phyloP scores from a whole-genome alignment of 2,113 vertebrate species.

The Caretta caretta region DNA sequence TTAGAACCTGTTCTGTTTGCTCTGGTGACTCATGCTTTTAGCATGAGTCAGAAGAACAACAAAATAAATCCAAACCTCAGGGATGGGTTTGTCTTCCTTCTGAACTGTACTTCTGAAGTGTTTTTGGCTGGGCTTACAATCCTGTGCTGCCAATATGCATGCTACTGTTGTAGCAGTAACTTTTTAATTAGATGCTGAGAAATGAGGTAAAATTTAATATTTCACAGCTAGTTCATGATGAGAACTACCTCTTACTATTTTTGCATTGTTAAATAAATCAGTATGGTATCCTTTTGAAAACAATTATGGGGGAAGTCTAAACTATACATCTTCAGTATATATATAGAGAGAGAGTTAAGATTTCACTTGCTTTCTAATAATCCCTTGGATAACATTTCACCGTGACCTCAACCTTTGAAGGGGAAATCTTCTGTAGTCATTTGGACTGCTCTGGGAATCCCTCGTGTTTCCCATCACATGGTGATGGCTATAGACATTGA shows the following conservation, averaged over 20 bases:
- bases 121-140: not conserved
- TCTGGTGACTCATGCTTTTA: not conserved
- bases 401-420: not conserved
- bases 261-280: not conserved
- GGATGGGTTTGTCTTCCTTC: not conserved
- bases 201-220: not conserved
- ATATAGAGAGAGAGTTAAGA: not conserved
- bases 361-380: not conserved
- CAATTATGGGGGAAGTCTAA: slow-evolving; percentile 9
- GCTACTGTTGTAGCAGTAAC: not conserved
- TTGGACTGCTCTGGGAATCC: fast-evolving
- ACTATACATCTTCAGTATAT: not conserved
- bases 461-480: not conserved
- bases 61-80: not conserved
- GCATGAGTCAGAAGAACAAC: not conserved
- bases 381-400: not conserved
- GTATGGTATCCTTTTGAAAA: not conserved
- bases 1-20: not conserved
- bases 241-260: not conserved
- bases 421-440: not conserved
- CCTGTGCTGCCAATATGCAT: not conserved
- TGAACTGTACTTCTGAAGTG: not conserved
- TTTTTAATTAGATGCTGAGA: not conserved
- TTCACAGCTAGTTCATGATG: not conserved
- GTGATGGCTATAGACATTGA: not conserved